phyloP scores from a whole-genome alignment of 2,113 vertebrate species.

The Syrmaticus mikado region DNA sequence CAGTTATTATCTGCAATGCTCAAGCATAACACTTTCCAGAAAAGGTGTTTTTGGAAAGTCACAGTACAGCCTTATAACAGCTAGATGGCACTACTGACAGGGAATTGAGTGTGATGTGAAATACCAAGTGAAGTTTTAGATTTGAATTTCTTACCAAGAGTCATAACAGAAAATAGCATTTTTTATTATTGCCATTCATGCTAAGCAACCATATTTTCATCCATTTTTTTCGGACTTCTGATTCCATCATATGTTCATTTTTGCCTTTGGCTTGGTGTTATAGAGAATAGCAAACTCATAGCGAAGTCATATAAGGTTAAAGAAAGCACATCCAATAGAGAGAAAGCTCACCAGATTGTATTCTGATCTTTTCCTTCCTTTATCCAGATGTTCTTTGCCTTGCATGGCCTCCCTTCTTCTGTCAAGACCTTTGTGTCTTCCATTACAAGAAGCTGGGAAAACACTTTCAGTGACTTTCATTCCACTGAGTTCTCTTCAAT shows the following conservation, averaged over 20 bases:
- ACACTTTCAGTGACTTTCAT: neutral
- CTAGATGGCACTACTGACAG: conserved; percentile 77
- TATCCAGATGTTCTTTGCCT: neutral
- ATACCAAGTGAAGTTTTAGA: neutral
- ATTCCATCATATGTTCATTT: neutral
- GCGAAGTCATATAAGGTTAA: neutral
- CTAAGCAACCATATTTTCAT: neutral
- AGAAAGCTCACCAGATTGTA: neutral
- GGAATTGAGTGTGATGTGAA: neutral
- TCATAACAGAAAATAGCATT: neutral
- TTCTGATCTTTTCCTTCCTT: neutral
- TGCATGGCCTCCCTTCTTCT: neutral
- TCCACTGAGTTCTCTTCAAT: neutral
- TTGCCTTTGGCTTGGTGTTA: neutral
- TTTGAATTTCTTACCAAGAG: neutral
- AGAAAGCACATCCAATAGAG: neutral
- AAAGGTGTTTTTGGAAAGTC: neutral
- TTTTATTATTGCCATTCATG: neutral
- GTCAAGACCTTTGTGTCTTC: neutral
- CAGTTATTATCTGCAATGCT: neutral
- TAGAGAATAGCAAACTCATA: neutral
- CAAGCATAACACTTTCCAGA: neutral
- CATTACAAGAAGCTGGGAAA: neutral
- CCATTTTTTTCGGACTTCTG: neutral
- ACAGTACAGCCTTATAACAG: conserved; percentile 63